phyloP scores from a whole-genome alignment of 2,797 vertebrate species.

The Synanceia verrucosa region DNA sequence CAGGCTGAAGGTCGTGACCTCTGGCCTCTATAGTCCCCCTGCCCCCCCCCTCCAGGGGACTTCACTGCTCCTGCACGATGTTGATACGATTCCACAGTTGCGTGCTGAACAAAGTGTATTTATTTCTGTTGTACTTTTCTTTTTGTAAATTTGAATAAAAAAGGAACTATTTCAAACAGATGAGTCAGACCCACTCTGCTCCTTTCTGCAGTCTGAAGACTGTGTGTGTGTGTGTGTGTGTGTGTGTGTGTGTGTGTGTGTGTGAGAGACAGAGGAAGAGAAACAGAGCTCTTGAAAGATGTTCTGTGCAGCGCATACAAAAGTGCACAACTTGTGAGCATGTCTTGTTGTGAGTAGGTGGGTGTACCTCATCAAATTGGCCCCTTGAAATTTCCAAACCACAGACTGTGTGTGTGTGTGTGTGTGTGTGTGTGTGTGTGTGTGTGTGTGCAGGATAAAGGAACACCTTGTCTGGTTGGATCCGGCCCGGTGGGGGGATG shows the following conservation, averaged over 20 bases:
- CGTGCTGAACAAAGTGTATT: conserved; percentile 78
- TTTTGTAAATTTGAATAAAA: conserved; percentile 85
- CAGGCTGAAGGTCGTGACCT: conserved; percentile 14
- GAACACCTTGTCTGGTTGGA: conserved; percentile 68
- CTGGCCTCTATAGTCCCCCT: conserved; percentile 6
- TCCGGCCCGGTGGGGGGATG: conserved; percentile 41
- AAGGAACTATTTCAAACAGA: conserved; percentile 78
- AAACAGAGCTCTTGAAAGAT: conserved; percentile 40
- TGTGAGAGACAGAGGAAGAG: conserved; percentile 13
- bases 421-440: background rate
- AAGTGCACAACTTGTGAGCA: conserved; percentile 52
- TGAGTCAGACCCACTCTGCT: conserved; percentile 55
- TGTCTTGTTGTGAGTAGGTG: conserved; percentile 56
- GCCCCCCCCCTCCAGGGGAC: background rate
- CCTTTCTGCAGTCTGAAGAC: conserved; percentile 39
- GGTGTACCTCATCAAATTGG: conserved; percentile 66
- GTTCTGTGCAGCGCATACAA: conserved; percentile 59
- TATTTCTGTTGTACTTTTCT: conserved; percentile 81
- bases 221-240: conserved; percentile 20
- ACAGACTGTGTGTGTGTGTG: conserved; percentile 3
- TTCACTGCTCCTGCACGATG: conserved; percentile 65
- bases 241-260: background rate
- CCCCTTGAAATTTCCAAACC: conserved; percentile 60
- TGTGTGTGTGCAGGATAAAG: conserved; percentile 48
- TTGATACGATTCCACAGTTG: conserved; percentile 71